These are phyloP conservation scores for Unio pictorum DNA, from an alignment of 2,888 invertebrate species.

Conservation along the genomic window DNA sequence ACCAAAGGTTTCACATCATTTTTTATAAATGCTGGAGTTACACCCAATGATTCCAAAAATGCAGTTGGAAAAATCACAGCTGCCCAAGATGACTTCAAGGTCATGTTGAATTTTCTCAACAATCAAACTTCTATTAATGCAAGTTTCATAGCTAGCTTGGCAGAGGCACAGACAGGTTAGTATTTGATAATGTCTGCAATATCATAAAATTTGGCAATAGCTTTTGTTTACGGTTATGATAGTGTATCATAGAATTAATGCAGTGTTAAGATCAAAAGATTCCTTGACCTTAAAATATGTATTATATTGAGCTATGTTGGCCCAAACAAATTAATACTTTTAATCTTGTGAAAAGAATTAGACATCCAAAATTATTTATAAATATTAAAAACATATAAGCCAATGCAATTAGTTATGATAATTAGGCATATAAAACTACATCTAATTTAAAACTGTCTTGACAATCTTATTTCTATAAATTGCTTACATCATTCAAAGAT, in stretches of 20 bases:
- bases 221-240: not conserved
- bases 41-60: no score
- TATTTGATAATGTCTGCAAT: not conserved
- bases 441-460: no score
- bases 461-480: no score
- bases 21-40: no score
- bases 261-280: not conserved
- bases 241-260: not conserved
- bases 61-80: not conserved
- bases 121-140: not conserved
- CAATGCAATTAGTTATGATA: no score
- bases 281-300: not conserved
- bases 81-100: not conserved
- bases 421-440: no score
- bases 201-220: not conserved
- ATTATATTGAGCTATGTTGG: not conserved
- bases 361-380: no score
- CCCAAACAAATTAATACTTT: not conserved
- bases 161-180: conserved; percentile 8
- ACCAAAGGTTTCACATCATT: no score
- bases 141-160: not conserved
- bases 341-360: not conserved
- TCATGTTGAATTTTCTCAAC: not conserved
- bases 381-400: no score
- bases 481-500: no score